A percentile compares a stretch with the other conserved stretches of the same genome.
These are phyloP conservation scores for Telenomus remus DNA, from an alignment of 1,140 invertebrate species.

Conservation along the genomic window DNA sequence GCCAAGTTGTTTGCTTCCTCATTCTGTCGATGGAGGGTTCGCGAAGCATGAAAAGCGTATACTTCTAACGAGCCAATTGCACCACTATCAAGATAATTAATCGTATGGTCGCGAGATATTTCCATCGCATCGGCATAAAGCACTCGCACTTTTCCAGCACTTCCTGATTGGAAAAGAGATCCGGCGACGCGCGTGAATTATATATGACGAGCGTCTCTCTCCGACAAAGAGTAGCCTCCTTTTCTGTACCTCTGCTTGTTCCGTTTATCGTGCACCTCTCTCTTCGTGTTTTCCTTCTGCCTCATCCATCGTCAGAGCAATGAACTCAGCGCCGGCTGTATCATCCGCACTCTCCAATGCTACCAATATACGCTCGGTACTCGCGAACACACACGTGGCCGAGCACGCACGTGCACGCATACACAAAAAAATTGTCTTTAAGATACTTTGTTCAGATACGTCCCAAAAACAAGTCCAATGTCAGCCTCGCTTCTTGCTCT, in stretches of 20 bases:
- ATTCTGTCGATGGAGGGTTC: conserved; percentile 21
- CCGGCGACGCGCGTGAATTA: conserved; percentile 61
- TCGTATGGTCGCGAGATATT: conserved; percentile 41
- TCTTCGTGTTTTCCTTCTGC: conserved; percentile 25
- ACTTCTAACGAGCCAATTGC: conserved; percentile 46
- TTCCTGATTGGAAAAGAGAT: conserved; percentile 49
- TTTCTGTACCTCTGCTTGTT: conserved; percentile 37
- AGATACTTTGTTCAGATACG: conserved; percentile 21
- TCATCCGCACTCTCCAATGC: conserved; percentile 70
- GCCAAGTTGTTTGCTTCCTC: conserved; percentile 31
- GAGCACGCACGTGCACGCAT: conserved; percentile 48
- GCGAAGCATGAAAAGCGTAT: conserved; percentile 34
- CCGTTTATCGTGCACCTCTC: conserved; percentile 20
- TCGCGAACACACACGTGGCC: conserved; percentile 39
- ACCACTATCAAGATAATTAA: conserved; percentile 47
- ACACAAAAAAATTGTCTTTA: conserved; percentile 26
- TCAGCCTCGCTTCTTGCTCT: too few relatives aligned
- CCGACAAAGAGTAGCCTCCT: conserved; percentile 15
- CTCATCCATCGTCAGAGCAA: conserved; percentile 67
- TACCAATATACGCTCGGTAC: conserved; percentile 65
- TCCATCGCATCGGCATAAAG: conserved; percentile 48
- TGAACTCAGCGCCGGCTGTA: conserved; percentile 72
- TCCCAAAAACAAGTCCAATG: conserved; percentile 13
- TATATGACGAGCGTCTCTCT: conserved; percentile 50
- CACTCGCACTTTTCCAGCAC: conserved; percentile 31